Evolutionary conservation across 2,888 invertebrate genomes (phyloP).

Genomic region (Chrysotoxum bicinctum): DNA sequence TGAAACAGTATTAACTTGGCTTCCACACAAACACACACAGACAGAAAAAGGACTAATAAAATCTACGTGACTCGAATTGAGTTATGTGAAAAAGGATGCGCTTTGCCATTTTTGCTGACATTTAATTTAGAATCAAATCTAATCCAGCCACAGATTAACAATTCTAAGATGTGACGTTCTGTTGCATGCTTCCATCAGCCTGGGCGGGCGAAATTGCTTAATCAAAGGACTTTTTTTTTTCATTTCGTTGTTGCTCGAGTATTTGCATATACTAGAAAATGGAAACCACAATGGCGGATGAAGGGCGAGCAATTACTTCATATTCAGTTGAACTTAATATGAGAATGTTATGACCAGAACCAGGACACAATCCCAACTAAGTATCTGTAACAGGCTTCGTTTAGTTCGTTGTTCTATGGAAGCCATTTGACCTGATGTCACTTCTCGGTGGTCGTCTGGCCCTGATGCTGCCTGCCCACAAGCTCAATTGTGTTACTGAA

Average conservation of each 20-base stretch:
- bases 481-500: constrained; percentile 48
- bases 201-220: constrained; percentile 51
- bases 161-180: constrained; percentile 59
- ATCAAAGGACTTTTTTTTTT: constrained; percentile 48
- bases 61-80: constrained; percentile 57
- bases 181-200: constrained; percentile 37
- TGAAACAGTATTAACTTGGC: constrained; percentile 17
- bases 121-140: constrained; percentile 70
- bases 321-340: constrained; percentile 53
- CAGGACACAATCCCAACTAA: constrained; percentile 58
- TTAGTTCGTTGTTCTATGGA: constrained; percentile 50
- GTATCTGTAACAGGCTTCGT: constrained; percentile 70
- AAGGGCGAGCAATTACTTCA: constrained; percentile 68
- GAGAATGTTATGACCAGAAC: constrained; percentile 36
- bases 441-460: constrained; percentile 40
- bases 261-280: constrained; percentile 51
- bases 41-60: constrained; percentile 40
- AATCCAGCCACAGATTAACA: constrained; percentile 68
- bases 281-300: constrained; percentile 41
- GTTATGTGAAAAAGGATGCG: constrained; percentile 8
- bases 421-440: constrained; percentile 63
- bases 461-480: constrained; percentile 60
- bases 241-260: not conserved
- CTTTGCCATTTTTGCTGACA: constrained; percentile 42
- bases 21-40: not conserved